phyloP scores from a whole-genome alignment of 1,140 invertebrate genomes.

The Littorina saxatilis region DNA sequence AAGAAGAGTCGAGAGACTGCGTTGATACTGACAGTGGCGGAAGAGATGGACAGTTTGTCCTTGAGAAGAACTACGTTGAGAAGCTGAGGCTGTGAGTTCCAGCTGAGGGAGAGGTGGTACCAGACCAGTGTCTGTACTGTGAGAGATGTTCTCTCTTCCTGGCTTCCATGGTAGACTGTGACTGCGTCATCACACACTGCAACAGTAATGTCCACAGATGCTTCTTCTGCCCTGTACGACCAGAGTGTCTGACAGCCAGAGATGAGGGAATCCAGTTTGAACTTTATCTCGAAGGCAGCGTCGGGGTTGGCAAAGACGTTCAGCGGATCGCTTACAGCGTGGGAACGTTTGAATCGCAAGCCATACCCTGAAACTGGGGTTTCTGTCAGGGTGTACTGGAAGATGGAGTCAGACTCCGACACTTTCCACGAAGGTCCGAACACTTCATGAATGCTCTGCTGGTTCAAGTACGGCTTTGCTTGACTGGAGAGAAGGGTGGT shows the following conservation, averaged over 20 bases:
- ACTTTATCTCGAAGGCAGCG: conserved; percentile 54
- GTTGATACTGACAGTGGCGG: conserved; percentile 25
- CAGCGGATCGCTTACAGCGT: conserved; percentile 38
- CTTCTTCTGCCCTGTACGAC: conserved; percentile 43
- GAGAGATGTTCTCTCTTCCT: conserved; percentile 39
- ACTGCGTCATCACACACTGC: conserved; percentile 46
- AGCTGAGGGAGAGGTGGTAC: conserved; percentile 54
- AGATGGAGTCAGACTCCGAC: conserved; percentile 34
- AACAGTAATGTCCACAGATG: conserved; percentile 25
- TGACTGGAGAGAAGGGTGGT: conserved; percentile 37
- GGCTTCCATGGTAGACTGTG: conserved; percentile 30
- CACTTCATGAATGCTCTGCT: conserved; percentile 45
- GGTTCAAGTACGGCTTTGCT: conserved; percentile 41
- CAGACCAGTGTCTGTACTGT: conserved; percentile 37
- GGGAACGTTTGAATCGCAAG: conserved; percentile 41
- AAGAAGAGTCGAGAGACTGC: conserved; percentile 30
- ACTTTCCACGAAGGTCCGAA: conserved; percentile 55
- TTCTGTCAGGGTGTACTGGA: conserved; percentile 14
- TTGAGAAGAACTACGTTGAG: conserved; percentile 42
- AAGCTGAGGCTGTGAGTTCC: conserved; percentile 38
- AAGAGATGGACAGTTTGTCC: conserved; percentile 31
- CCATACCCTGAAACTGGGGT: conserved; percentile 44
- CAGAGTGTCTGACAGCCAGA: conserved; percentile 44
- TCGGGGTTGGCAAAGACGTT: conserved; percentile 46
- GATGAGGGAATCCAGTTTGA: conserved; percentile 38